Evolutionary conservation across 2,113 vertebrate genomes (phyloP).

Genomic region (Rhinolophus ferrumequinum): DNA sequence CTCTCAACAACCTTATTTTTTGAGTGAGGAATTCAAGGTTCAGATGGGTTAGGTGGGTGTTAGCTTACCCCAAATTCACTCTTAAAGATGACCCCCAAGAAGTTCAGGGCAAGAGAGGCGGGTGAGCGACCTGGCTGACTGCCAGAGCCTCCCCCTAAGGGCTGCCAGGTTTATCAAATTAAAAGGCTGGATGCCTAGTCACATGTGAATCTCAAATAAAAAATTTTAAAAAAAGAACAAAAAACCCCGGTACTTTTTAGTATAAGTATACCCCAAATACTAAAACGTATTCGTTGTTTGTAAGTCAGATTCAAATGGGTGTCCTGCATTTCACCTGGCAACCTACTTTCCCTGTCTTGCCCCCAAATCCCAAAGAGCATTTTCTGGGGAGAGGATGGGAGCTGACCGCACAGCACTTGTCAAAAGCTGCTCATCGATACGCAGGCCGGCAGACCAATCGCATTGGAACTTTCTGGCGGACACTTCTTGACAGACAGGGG

Average conservation of each 20-base stretch:
- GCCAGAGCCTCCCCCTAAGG: neutral
- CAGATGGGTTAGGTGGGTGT: neutral
- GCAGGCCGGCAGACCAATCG: neutral
- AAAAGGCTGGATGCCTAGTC: neutral
- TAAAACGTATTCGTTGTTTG: neutral
- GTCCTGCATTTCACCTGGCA: neutral
- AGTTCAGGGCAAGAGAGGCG: neutral
- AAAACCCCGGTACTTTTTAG: neutral
- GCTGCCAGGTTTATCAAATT: neutral
- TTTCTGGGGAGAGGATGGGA: too few species aligned
- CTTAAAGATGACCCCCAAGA: neutral
- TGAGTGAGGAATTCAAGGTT: neutral
- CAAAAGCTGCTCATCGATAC: too few species aligned
- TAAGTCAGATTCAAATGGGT: neutral
- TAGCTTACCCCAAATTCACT: neutral
- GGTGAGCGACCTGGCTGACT: neutral
- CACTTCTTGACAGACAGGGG: neutral
- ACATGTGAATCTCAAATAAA: neutral
- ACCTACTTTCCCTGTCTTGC: too few species aligned
- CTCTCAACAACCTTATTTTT: neutral
- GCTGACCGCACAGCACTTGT: too few species aligned
- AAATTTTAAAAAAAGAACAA: too few species aligned
- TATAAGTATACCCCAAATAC: neutral
- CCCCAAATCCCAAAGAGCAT: too few species aligned
- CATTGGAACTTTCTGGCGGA: rapidly evolving